phyloP scores from a whole-genome alignment of 2,888 invertebrate species.

The Sturmia bella region DNA sequence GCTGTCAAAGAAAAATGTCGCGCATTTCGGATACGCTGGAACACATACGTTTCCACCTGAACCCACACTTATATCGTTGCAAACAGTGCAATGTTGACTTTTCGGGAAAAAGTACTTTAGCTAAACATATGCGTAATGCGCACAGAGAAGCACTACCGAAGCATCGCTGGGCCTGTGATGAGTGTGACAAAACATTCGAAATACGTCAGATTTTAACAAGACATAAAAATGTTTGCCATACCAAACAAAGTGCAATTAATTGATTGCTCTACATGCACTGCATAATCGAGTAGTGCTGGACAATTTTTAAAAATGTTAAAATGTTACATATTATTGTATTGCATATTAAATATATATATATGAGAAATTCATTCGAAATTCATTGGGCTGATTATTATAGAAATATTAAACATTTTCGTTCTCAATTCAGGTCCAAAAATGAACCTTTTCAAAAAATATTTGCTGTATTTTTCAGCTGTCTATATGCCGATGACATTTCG shows the following conservation, averaged over 20 bases:
- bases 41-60: constrained; percentile 71
- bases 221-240: constrained; percentile 47
- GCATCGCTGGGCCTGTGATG: constrained; percentile 43
- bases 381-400: too few species aligned
- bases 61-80: constrained; percentile 72
- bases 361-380: too few species aligned
- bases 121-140: constrained; percentile 38
- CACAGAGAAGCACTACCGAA: constrained; percentile 21
- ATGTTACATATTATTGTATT: too few species aligned
- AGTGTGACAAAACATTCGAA: constrained; percentile 52
- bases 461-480: too few species aligned
- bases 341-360: too few species aligned
- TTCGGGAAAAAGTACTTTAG: constrained; percentile 26
- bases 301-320: too few species aligned
- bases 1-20: constrained; percentile 71
- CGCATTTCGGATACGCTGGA: constrained; percentile 71
- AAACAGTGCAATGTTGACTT: constrained; percentile 58
- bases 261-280: too few species aligned
- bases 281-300: too few species aligned
- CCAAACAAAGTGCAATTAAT: not conserved
- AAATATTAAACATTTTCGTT: too few species aligned
- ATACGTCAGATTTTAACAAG: constrained; percentile 50
- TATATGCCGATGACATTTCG: too few species aligned
- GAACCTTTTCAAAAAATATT: too few species aligned
- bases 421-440: too few species aligned